Evolutionary conservation across 2,113 vertebrate species (phyloP).

Genomic region (Acanthisitta chloris): DNA sequence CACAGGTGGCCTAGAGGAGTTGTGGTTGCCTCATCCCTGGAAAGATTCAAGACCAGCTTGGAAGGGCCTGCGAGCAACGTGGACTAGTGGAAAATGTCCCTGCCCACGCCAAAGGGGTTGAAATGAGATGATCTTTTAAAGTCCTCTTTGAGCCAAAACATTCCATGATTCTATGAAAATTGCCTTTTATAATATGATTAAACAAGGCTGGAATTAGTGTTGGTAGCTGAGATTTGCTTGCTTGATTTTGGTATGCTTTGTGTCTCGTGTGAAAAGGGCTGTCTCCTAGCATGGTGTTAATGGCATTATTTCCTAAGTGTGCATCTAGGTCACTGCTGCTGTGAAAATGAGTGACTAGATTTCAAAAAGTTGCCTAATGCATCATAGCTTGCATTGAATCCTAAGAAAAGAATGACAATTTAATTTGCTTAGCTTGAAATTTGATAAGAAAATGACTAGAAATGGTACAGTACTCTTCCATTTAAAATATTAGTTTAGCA

Average conservation of each 20-base stretch:
- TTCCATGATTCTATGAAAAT: background rate
- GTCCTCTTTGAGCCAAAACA: background rate
- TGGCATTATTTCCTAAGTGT: background rate
- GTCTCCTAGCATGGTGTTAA: background rate
- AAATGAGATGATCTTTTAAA: rapidly evolving
- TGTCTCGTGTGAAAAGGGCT: background rate
- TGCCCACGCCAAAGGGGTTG: rapidly evolving
- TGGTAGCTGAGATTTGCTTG: background rate
- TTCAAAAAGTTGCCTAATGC: slow-evolving; percentile 1
- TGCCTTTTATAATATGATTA: background rate
- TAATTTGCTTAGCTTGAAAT: slow-evolving; percentile 20
- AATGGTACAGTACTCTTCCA: background rate
- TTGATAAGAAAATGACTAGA: slow-evolving; percentile 11
- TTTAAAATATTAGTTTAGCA: slow-evolving; percentile 48
- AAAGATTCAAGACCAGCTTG: background rate
- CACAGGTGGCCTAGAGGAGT: background rate
- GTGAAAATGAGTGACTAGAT: background rate
- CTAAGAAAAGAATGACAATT: slow-evolving; percentile 32
- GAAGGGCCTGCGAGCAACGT: rapidly evolving
- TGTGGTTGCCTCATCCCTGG: background rate
- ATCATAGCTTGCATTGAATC: background rate
- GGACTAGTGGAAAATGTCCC: rapidly evolving
- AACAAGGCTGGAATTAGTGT: background rate
- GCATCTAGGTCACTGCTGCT: slow-evolving; percentile 4
- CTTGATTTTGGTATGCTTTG: background rate